phyloP scores from a whole-genome alignment of 1,140 invertebrate species.

The Solenopsis invicta region DNA sequence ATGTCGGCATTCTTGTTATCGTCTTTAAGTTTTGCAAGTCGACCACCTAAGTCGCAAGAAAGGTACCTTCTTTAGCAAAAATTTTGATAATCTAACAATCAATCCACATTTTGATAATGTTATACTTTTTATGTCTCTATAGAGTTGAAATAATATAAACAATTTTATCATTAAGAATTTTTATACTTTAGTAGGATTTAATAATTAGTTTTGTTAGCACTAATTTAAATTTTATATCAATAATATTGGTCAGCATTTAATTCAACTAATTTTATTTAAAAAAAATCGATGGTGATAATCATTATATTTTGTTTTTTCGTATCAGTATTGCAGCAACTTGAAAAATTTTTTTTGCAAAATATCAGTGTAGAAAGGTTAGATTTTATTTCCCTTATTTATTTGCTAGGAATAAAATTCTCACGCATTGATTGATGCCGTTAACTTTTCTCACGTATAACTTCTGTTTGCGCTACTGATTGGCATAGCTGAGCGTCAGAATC shows the following conservation, averaged over 20 bases:
- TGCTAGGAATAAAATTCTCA: slow-evolving; percentile 39
- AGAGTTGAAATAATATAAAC: neutral
- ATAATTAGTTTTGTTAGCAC: neutral
- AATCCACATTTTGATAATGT: neutral
- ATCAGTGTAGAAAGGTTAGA: neutral
- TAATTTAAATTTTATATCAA: neutral
- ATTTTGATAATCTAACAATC: neutral
- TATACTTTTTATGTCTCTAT: neutral
- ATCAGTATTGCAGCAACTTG: neutral
- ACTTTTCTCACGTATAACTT: slow-evolving; percentile 68
- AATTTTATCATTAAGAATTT: neutral
- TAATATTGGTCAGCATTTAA: neutral
- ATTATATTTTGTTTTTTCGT: neutral
- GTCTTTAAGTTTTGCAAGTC: neutral
- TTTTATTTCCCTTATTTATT: slow-evolving; percentile 52
- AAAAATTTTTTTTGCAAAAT: neutral
- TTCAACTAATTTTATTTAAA: neutral
- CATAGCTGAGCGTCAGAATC: slow-evolving; percentile 48
- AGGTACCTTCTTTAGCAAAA: neutral
- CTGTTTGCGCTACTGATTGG: slow-evolving; percentile 75
- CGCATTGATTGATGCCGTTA: slow-evolving; percentile 61
- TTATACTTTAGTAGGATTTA: neutral
- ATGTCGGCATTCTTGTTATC: neutral
- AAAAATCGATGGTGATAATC: neutral
- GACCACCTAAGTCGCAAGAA: neutral